A percentile compares a stretch with the other conserved stretches of the same genome.
These are phyloP conservation scores for Cettia cetti DNA, from an alignment of 2,113 vertebrate species.

Conservation along the genomic window DNA sequence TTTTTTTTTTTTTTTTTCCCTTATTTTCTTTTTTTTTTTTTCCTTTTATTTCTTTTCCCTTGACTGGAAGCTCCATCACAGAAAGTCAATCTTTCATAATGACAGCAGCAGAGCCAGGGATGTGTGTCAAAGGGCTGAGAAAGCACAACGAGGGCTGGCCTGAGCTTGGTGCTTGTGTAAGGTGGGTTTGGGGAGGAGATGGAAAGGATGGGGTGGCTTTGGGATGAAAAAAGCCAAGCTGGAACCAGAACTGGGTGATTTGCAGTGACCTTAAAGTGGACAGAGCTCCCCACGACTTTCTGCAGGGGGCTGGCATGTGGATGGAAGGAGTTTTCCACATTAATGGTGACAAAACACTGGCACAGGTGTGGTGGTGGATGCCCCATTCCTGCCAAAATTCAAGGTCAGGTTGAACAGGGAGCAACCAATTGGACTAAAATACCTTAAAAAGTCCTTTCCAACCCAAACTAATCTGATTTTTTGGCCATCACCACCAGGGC, in stretches of 20 bases:
- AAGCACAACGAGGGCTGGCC: background rate
- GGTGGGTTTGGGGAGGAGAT: background rate
- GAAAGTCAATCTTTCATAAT: constrained; percentile 50
- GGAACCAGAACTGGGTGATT: background rate
- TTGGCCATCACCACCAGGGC: background rate
- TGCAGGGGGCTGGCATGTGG: accelerated
- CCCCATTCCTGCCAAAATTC: background rate
- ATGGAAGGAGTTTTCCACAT: background rate
- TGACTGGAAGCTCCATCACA: constrained; percentile 42
- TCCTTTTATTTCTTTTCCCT: background rate
- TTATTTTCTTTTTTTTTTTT: background rate
- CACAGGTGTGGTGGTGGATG: too few relatives aligned
- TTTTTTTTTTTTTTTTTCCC: too few relatives aligned
- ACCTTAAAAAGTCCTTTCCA: background rate
- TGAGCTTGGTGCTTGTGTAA: accelerated
- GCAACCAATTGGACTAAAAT: background rate
- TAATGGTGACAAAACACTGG: background rate
- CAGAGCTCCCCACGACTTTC: background rate
- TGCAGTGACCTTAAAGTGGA: accelerated
- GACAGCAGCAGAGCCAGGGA: constrained; percentile 32
- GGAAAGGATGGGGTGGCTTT: background rate
- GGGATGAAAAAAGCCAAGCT: background rate
- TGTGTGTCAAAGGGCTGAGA: background rate
- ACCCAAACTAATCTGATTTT: background rate
- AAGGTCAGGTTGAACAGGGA: background rate